A percentile compares a stretch with the other conserved stretches of the same genome.
Evolutionary conservation across 1,140 invertebrate species (phyloP).

Genomic region (Oscheius sp.): DNA sequence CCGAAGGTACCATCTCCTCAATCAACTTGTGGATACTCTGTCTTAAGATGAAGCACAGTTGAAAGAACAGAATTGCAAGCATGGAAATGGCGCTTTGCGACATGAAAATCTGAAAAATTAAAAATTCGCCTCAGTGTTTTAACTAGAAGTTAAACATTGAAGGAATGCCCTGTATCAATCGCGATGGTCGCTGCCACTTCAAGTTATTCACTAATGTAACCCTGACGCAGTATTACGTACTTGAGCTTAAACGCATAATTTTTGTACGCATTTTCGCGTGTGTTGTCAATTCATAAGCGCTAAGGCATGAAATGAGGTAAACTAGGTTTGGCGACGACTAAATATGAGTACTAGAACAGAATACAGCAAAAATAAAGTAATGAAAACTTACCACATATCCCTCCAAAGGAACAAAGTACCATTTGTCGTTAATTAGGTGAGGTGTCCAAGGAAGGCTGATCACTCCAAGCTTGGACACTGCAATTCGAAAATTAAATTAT

Average conservation of each 20-base stretch:
- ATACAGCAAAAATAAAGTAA: background rate
- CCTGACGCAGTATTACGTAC: too few relatives aligned
- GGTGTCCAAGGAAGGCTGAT: conserved; percentile 22
- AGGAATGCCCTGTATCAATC: too few relatives aligned
- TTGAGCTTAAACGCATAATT: too few relatives aligned
- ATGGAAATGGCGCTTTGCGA: conserved; percentile 25
- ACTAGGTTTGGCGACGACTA: too few relatives aligned
- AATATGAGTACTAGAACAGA: background rate
- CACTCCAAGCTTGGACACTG: conserved; percentile 22
- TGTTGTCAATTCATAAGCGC: too few relatives aligned
- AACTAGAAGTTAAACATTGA: too few relatives aligned
- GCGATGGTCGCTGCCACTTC: too few relatives aligned
- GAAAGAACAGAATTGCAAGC: conserved; percentile 27
- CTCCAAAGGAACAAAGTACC: conserved; percentile 26
- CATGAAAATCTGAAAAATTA: conserved; percentile 25
- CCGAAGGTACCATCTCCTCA: conserved; percentile 30
- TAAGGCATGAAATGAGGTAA: too few relatives aligned
- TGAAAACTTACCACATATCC: conserved; percentile 16
- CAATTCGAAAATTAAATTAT: too few relatives aligned
- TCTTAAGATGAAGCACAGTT: conserved; percentile 23
- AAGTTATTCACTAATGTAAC: too few relatives aligned
- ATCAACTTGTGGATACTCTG: conserved; percentile 11
- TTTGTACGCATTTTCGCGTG: too few relatives aligned
- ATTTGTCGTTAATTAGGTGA: conserved; percentile 23
- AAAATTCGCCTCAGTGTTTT: too few relatives aligned